These are phyloP conservation scores for Pelobates cultripes DNA, from an alignment of 2,797 vertebrate species.

Conservation along the genomic window DNA sequence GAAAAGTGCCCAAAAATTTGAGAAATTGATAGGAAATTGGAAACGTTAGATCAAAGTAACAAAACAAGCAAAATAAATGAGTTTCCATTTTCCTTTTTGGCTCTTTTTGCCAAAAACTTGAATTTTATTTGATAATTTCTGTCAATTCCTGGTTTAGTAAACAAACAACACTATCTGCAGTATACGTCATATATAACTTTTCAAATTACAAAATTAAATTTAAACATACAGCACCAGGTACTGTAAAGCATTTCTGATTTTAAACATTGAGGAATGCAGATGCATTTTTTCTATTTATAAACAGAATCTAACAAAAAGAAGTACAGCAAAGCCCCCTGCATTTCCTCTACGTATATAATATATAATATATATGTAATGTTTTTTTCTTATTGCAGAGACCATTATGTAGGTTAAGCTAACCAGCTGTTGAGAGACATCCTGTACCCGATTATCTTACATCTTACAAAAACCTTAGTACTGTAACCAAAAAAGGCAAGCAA, in stretches of 20 bases:
- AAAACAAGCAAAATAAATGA: no score
- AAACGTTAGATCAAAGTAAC: no score
- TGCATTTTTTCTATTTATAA: not conserved
- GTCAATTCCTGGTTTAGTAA: no score
- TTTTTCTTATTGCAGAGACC: not conserved
- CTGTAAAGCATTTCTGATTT: not conserved
- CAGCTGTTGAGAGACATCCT: constrained; percentile 37
- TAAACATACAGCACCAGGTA: not conserved
- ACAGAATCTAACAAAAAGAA: not conserved
- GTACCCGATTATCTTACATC: constrained; percentile 11
- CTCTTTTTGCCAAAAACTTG: no score
- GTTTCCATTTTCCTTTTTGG: no score
- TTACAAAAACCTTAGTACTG: not conserved
- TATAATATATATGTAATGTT: no score
- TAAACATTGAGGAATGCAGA: not conserved
- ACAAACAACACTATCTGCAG: no score
- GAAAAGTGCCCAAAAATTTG: no score
- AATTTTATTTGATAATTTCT: no score
- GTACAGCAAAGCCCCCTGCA: not conserved
- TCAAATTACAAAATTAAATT: no score
- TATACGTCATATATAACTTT: no score
- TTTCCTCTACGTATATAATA: constrained; percentile 27
- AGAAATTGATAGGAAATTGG: no score
- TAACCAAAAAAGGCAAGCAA: constrained; percentile 19
- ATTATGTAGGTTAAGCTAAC: constrained; percentile 19